Percentiles rank a stretch among this genome's conserved stretches.
Conservation (phyloP, 2,888 invertebrate genomes). For the Gastrophysa polygoni region DNA sequence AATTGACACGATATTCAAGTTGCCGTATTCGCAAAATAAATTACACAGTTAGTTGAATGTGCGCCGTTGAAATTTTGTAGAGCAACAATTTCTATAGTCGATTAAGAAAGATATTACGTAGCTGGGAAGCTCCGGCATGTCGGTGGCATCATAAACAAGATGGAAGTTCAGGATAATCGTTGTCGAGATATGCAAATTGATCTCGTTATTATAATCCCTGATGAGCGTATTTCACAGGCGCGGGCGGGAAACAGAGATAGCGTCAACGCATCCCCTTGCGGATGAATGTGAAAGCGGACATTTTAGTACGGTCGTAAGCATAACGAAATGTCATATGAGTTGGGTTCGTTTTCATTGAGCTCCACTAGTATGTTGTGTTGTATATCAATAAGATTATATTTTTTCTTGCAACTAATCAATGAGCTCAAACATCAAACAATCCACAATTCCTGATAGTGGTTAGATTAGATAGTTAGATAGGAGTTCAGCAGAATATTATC, state of each 20-base stretch:
- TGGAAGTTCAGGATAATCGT: constrained; percentile 55
- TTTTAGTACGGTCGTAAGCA: constrained; percentile 20
- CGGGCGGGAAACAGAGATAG: constrained; percentile 38
- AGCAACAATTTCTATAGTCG: not conserved
- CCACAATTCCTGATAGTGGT: no score
- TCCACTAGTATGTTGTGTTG: no score
- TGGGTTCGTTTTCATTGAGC: not conserved
- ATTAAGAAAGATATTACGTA: not conserved
- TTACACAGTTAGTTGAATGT: not conserved
- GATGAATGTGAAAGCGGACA: constrained; percentile 28
- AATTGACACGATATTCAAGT: no score
- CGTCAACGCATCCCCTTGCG: constrained; percentile 36
- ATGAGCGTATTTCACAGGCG: constrained; percentile 56
- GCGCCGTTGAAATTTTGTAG: not conserved
- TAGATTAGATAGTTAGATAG: no score
- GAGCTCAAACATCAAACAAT: no score
- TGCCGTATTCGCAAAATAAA: no score
- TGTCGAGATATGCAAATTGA: constrained; percentile 57
- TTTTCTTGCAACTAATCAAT: no score
- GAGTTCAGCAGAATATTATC: no score
- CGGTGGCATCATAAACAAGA: constrained; percentile 52
- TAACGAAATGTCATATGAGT: no score
- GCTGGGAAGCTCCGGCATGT: constrained; percentile 22
- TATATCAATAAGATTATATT: no score
- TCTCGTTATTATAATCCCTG: constrained; percentile 59